Evolutionary conservation across 1,140 invertebrate species (phyloP).

Genomic region (Holotrichia oblita): DNA sequence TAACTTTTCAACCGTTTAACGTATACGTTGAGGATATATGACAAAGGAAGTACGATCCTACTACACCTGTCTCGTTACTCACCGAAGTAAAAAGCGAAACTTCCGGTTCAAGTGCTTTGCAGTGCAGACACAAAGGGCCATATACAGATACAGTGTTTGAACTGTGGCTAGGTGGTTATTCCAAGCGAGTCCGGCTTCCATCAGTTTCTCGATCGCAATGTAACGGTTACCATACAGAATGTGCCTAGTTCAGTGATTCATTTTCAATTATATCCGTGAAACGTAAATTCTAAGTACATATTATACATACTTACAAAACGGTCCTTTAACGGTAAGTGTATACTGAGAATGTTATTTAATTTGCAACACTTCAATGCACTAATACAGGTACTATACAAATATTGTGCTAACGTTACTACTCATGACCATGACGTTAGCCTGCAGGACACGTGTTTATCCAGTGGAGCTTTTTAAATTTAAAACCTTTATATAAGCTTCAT

Average conservation of each 20-base stretch:
- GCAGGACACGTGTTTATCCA: too few species aligned
- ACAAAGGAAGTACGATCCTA: conserved; percentile 36
- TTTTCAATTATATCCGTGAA: not conserved
- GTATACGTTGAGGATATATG: not conserved
- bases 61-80: conserved; percentile 30
- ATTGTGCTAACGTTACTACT: too few species aligned
- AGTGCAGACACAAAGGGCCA: conserved; percentile 11
- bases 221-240: not conserved
- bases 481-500: too few species aligned
- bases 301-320: not conserved
- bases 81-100: conserved; percentile 30
- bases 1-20: not conserved
- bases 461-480: too few species aligned
- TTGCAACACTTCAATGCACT: not conserved
- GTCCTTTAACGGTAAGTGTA: conserved; percentile 20
- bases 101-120: conserved; percentile 12
- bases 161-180: not conserved
- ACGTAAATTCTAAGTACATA: not conserved
- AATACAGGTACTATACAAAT: too few species aligned
- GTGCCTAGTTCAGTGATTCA: not conserved
- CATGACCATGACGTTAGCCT: too few species aligned
- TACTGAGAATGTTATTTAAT: not conserved
- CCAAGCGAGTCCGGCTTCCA: not conserved
- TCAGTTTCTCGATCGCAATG: not conserved
- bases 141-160: not conserved